Evolutionary conservation across 2,797 vertebrate species (phyloP), one percentile per base, ranked within the genome.

Genomic region (Echeneis naucrates): DNA sequence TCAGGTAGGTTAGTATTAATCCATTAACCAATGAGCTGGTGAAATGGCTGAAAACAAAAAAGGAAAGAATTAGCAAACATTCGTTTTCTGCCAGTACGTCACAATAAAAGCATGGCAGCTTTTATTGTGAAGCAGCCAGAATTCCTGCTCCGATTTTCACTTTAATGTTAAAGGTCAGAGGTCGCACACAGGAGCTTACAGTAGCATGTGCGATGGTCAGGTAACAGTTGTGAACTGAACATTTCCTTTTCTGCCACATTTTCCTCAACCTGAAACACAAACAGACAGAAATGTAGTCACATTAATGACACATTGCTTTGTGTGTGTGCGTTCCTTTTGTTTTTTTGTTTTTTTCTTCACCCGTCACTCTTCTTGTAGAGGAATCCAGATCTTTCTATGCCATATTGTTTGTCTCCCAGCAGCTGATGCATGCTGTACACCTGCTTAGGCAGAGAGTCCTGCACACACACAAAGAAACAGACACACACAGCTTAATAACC

Each of bases 361-460:
- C 96, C 95, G 14, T 95, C 92, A 19, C 95, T 96, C 91, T 94
- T 96, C 92, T 96, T 96, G 86, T 94, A 95, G 57, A 96, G 94
- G 66, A 82, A 94, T 33, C 95, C 96, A 0, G 87, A 60, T 69
- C 93, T 95, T 77, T 96, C 95, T 0, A 93, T 95, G 35, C 96
- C 94, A 0, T 95, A 94, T 60, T 95, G 94, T 84, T 94, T 95
- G 89, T 95, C 96, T 77, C 94, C 95, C 56, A 95, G 94, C 70
- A 95, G 92, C 88, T 96, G 95, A 78, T 96, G 94, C 95, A 95
- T 94, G 59, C 86, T 95, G 91, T 95, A 95, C 19, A 91, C 88
- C 80, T 93, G 94, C 75, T 94, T 95, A 45, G 89, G 93, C 51
- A 94, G 62, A 24, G 92, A 89, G 68, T 95, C 94, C 96, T 96